Percentiles rank a stretch among this genome's conserved stretches.
Evolutionary conservation across 1,140 invertebrate species (phyloP).

Genomic region (Capitella teleta): DNA sequence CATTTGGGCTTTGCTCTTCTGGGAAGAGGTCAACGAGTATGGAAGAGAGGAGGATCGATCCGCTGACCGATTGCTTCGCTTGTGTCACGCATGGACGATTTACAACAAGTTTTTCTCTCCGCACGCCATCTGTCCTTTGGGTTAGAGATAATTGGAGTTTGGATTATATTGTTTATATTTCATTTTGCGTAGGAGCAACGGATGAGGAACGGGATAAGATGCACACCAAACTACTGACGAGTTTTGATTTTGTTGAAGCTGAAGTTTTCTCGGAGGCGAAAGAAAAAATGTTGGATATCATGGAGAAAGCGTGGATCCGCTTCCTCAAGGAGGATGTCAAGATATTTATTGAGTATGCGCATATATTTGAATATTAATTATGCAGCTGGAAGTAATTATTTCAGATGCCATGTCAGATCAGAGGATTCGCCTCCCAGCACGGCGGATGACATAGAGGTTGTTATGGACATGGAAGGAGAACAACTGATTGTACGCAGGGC

Average conservation of each 20-base stretch:
- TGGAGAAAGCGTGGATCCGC: slow-evolving; percentile 34
- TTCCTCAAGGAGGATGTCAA: slow-evolving; percentile 40
- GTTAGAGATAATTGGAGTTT: no score
- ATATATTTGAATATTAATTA: neutral
- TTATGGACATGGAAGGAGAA: slow-evolving; percentile 20
- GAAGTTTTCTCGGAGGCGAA: slow-evolving; percentile 27
- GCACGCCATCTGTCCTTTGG: no score
- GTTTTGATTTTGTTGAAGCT: slow-evolving; percentile 30
- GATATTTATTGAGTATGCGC: slow-evolving; percentile 35
- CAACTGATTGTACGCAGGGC: slow-evolving; percentile 29
- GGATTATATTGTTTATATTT: slow-evolving; percentile 17
- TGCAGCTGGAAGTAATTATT: neutral
- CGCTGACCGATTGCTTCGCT: slow-evolving; percentile 30
- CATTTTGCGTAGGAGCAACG: neutral
- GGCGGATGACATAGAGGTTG: slow-evolving; percentile 31
- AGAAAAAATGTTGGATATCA: slow-evolving; percentile 21
- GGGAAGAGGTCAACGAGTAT: slow-evolving; percentile 38
- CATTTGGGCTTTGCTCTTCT: slow-evolving; percentile 33
- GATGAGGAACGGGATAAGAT: slow-evolving; percentile 21
- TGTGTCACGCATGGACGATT: slow-evolving; percentile 39
- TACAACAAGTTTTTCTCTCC: slow-evolving; percentile 33
- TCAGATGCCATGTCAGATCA: slow-evolving; percentile 22
- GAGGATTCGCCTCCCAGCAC: slow-evolving; percentile 26
- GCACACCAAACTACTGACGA: slow-evolving; percentile 20
- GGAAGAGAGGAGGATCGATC: slow-evolving; percentile 27